These are phyloP conservation scores for Brienomyrus longianalis DNA, from an alignment of 2,113 vertebrate species.

Conservation along the genomic window DNA sequence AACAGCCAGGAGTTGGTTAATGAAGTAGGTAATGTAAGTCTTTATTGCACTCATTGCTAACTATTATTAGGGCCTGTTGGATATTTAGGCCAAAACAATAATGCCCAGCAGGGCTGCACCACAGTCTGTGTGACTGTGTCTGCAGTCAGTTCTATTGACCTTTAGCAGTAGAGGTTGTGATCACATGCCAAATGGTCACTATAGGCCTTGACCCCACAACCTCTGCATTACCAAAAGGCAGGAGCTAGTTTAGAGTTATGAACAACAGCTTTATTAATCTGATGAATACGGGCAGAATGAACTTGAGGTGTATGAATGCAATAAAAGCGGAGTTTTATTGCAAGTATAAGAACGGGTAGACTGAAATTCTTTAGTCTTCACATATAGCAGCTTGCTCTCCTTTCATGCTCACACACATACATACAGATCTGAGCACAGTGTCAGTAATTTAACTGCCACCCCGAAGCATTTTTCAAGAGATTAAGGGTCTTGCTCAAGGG, in stretches of 20 bases:
- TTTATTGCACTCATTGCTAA: not conserved
- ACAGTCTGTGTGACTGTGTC: not conserved
- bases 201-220: not conserved
- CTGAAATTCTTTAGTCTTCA: not conserved
- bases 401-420: not conserved
- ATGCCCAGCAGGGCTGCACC: not conserved
- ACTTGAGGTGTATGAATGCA: not conserved
- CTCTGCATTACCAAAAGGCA: not conserved
- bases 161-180: not conserved
- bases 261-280: not conserved
- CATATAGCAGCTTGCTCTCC: not conserved
- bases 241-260: not conserved
- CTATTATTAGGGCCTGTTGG: not conserved
- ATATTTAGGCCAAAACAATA: not conserved
- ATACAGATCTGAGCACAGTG: not conserved
- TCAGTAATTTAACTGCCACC: not conserved
- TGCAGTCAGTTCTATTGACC: not conserved
- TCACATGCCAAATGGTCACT: not conserved
- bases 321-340: not conserved
- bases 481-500: not conserved
- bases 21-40: not conserved
- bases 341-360: not conserved
- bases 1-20: not conserved
- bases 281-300: not conserved
- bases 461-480: not conserved